Base-by-base conservation (phyloP, 2,113 vertebrate species). In the Nettapus auritus region DNA sequence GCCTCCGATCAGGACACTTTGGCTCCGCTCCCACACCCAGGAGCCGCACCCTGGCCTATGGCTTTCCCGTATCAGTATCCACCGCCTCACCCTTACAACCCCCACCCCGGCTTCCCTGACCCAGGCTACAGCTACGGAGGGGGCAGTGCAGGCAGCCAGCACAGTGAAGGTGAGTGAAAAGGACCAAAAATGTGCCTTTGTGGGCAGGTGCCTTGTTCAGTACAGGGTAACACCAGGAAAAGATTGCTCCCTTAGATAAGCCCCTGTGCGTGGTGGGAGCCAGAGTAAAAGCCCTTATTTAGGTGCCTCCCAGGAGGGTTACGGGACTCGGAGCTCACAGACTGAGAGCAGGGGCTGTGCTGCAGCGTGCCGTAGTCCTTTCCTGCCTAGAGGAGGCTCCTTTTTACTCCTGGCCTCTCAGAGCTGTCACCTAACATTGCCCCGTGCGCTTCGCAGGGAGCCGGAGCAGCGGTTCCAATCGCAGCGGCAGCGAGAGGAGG, bases 11-110 rank as follows among this genome's bases (percentile, higher is more conserved):
- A 98, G 95, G 98, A 99, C 96, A 98, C 98, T 2, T 95, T 99
- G 96, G 99, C 99, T 59, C 99, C 99, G 2, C 97, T 99, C 63
- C 99, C 99, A 2, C 99, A 99, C 93, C 99, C 99, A 1, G 99
- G 99, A 70, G 98, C 99, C 0, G 99, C 99, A 28, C 99, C 99
- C 8, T 99, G 99, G 99, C 99, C 99, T 71, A 98, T 99, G 97
- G 97, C 98, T 64, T 99, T 99, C 94, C 99, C 99, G 0, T 99
- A 99, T 94, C 99, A 99, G 90, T 99, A 99, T 92, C 98, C 99
- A 2, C 96, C 99, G 0, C 99, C 99, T 76, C 99, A 99, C 94
- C 99, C 99, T 70, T 99, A 99, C 96, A 99, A 98, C 95, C 98
- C 98, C 5, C 98, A 98, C 69, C 98, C 98, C 0, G 98, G 98